Conservation (phyloP, 2,113 vertebrate genomes). For the Phycodurus eques region DNA sequence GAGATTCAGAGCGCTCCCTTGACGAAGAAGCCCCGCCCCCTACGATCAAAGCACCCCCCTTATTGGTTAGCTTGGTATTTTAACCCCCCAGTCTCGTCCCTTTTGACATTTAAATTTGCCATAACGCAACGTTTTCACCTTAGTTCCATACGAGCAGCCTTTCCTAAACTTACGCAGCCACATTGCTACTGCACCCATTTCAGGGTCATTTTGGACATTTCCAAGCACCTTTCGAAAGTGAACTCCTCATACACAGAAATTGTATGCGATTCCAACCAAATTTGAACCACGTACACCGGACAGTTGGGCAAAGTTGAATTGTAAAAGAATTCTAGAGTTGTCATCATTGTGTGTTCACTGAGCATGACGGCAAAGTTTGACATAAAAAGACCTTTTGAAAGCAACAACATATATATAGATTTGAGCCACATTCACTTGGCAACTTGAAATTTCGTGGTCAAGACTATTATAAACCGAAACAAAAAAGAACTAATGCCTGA, state of each 20-base stretch:
- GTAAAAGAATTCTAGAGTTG: no score
- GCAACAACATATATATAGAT: no score
- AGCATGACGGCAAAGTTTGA: no score
- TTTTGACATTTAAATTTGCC: neutral
- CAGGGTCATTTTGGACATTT: neutral
- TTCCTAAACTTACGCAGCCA: neutral
- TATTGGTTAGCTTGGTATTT: neutral
- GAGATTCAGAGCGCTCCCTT: constrained; percentile 50
- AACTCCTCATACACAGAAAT: no score
- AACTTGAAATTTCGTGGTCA: no score
- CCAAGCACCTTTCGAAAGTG: neutral
- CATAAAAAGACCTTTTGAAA: no score
- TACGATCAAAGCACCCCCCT: neutral
- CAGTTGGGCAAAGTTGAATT: neutral
- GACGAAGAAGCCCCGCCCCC: constrained; percentile 27
- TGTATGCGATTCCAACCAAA: no score
- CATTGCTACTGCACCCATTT: neutral
- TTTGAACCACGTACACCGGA: neutral
- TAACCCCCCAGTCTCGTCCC: neutral
- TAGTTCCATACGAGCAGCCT: neutral
- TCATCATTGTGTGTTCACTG: no score
- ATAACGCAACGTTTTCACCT: neutral
- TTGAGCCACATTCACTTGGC: no score
- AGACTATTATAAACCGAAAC: no score
- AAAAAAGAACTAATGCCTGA: no score